A percentile compares a stretch with the other conserved stretches of the same genome.
These are phyloP conservation scores for Trilocha varians DNA, from an alignment of 2,888 invertebrate species.

Conservation along the genomic window DNA sequence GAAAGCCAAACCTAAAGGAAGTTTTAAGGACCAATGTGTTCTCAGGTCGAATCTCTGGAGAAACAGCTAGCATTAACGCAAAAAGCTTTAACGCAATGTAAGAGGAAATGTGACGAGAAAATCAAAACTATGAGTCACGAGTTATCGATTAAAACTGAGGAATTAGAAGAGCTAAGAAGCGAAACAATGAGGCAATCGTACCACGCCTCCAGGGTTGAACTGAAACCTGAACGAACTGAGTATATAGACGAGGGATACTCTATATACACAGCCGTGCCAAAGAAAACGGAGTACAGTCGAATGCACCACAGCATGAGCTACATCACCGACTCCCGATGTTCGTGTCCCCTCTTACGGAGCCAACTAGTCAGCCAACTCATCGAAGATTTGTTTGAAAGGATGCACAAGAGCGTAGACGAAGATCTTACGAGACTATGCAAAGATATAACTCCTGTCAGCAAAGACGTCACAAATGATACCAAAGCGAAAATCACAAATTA, in stretches of 20 bases:
- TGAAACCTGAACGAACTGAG: conserved; percentile 61
- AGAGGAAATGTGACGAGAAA: conserved; percentile 70
- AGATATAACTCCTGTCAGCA: conserved; percentile 43
- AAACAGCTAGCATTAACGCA: conserved; percentile 71
- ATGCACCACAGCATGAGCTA: conserved; percentile 69
- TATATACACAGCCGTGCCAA: conserved; percentile 63
- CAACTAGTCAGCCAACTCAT: conserved; percentile 64
- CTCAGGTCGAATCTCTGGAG: conserved; percentile 74
- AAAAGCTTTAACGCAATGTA: conserved; percentile 67
- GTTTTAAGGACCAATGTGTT: conserved; percentile 57
- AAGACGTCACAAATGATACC: conserved; percentile 50
- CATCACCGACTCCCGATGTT: conserved; percentile 55
- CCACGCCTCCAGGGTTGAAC: conserved; percentile 56
- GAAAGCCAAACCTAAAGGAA: conserved; percentile 34
- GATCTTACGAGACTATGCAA: conserved; percentile 54
- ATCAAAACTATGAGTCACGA: conserved; percentile 74
- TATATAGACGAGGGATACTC: conserved; percentile 65
- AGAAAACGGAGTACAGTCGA: conserved; percentile 59
- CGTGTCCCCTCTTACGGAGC: conserved; percentile 61
- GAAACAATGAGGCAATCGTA: conserved; percentile 59
- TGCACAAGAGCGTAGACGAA: conserved; percentile 55
- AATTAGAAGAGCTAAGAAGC: conserved; percentile 61
- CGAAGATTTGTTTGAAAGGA: conserved; percentile 61
- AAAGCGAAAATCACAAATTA: conserved; percentile 69
- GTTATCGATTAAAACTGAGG: conserved; percentile 68